Evolutionary conservation across 2,797 vertebrate species (phyloP).

Genomic region (Halcyon leucocephala): DNA sequence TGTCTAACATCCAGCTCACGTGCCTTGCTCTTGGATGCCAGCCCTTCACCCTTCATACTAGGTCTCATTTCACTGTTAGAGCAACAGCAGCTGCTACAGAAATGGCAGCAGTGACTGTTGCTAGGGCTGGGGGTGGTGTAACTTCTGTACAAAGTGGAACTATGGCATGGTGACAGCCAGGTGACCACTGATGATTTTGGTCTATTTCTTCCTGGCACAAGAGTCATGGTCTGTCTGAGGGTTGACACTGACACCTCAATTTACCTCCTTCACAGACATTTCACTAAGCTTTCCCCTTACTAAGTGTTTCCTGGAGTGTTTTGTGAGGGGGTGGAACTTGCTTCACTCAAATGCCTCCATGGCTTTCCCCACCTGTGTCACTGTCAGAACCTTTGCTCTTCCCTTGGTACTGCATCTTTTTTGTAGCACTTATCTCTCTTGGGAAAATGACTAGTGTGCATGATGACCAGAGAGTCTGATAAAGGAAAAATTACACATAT

Average conservation of each 20-base stretch:
- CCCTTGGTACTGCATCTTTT: neutral
- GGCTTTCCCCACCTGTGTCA: neutral
- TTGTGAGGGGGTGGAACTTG: neutral
- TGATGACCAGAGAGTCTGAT: neutral
- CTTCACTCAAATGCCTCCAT: neutral
- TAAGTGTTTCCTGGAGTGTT: neutral
- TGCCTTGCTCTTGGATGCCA: neutral
- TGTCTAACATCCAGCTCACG: neutral
- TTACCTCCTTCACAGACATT: neutral
- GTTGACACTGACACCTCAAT: neutral
- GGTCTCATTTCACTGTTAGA: neutral
- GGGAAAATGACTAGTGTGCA: neutral
- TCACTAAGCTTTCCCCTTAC: neutral
- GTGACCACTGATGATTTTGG: neutral
- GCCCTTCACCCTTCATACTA: neutral
- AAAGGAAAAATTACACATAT: neutral
- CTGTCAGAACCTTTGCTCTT: neutral
- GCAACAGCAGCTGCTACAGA: neutral
- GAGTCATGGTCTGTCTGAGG: neutral
- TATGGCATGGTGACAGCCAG: neutral
- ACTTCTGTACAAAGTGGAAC: accelerated
- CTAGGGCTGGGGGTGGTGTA: neutral
- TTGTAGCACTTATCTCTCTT: neutral
- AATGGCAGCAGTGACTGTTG: neutral
- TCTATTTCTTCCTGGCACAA: neutral